Percentiles rank a stretch among this genome's conserved stretches.
These are phyloP conservation scores for Gisinianus flammeolus DNA, from an alignment of 2,888 invertebrate genomes.

Conservation along the genomic window DNA sequence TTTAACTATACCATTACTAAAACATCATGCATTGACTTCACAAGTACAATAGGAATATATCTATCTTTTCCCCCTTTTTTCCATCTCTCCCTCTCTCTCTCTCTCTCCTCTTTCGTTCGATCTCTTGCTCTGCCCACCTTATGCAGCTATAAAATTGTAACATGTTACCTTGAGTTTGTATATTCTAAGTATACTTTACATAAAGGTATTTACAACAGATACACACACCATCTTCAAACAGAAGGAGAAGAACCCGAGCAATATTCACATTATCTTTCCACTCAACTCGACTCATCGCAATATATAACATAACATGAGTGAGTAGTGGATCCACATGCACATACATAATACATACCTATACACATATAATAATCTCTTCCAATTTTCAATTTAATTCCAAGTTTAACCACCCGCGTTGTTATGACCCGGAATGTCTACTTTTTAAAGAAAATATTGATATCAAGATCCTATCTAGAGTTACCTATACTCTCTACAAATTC, in stretches of 20 bases:
- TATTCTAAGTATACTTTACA: no score
- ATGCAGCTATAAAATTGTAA: background rate
- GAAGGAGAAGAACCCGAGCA: background rate
- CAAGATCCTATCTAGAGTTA: slow-evolving; percentile 39
- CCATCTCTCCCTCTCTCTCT: background rate
- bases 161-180: background rate
- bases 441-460: slow-evolving; percentile 49
- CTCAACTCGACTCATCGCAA: background rate
- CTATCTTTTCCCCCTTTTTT: background rate
- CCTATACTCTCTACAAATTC: slow-evolving; percentile 37
- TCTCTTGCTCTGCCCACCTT: slow-evolving; percentile 1
- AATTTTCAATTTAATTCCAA: slow-evolving; percentile 41
- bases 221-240: no score
- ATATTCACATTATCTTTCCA: background rate
- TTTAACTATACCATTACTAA: slow-evolving; percentile 29
- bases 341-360: slow-evolving; percentile 8
- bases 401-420: slow-evolving; percentile 57
- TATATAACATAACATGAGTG: background rate
- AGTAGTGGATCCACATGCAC: no score
- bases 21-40: slow-evolving; percentile 20
- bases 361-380: slow-evolving; percentile 29
- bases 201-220: no score
- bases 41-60: slow-evolving; percentile 20
- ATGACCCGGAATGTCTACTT: slow-evolving; percentile 59
- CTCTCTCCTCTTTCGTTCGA: background rate